Evolutionary conservation across 1,140 invertebrate species (phyloP), one percentile per base, ranked within the genome.

Genomic region (Brachionus rotundiformis): DNA sequence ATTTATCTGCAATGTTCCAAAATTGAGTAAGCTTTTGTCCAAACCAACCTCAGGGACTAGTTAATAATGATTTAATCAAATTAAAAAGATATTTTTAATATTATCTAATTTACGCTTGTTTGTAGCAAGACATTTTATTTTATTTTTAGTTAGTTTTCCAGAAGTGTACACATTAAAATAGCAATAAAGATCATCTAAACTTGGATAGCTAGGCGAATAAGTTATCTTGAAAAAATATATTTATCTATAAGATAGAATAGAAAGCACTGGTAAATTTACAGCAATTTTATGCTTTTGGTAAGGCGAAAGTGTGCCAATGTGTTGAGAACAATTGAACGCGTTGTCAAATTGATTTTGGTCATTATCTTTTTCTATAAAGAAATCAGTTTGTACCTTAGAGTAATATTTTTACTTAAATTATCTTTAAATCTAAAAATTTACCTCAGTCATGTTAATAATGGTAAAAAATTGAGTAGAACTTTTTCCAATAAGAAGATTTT

Each of bases 141-240:
- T 80, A 83, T 84, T 86, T 82, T 86, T 86, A 54, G 85, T 86
- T 75, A 87, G 81, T 73, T 86, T 85, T 2, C 87, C 86, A 39
- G 86, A 84, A 29, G 86, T 84, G 47, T 82, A 82, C n/a, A 88
- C 83, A 83, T 85, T 84, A 82, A 88, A 87, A 80, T 88, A 87
- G 82, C 87, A 86, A 41, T 31, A 85, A 84, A 83, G 84, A 86
- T 31, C 83, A 84, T 0, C 83, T 83, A 71, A 84, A 84, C 8
- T 86, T 85, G 59, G 83, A 86, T 59, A 79, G 79, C 84, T 85
- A n/a, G 87, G 87, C n/a, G 73, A 84, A 83, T 84, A 88, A 1
- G 82, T 84, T 2, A 88, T 82, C 87, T 88, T 82, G 63, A 84
- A 73, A 65, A 47, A 27, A 68, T 77, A 76, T 63, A 80, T 81